Percentiles rank a stretch among this genome's conserved stretches.
Conservation (phyloP, 2,113 vertebrate species). For the Chionis minor region DNA sequence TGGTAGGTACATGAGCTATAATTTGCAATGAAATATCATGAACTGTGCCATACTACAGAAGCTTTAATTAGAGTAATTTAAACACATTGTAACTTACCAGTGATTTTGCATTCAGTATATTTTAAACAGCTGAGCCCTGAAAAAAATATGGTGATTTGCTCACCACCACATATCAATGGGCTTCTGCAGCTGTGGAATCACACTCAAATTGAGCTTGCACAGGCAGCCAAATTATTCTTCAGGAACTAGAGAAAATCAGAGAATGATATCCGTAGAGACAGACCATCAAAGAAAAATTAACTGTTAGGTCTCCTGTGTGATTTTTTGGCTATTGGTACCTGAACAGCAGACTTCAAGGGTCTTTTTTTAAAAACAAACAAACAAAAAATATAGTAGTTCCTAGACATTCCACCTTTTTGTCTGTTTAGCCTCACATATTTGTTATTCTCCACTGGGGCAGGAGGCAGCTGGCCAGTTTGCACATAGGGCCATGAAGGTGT, state of each 20-base stretch:
- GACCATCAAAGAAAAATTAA: not conserved
- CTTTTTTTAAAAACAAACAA: too few relatives aligned
- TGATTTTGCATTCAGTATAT: constrained; percentile 75
- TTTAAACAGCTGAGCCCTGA: constrained; percentile 76
- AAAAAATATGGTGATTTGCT: constrained; percentile 66
- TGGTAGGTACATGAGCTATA: constrained; percentile 61
- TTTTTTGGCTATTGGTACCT: not conserved
- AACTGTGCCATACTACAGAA: constrained; percentile 69
- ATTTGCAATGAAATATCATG: constrained; percentile 73
- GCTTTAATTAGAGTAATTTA: constrained; percentile 77
- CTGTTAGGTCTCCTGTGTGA: not conserved
- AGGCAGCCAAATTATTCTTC: constrained; percentile 60
- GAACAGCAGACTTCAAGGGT: not conserved
- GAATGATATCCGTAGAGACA: not conserved
- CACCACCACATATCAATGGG: constrained; percentile 63
- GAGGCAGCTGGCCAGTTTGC: not conserved
- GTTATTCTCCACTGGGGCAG: not conserved
- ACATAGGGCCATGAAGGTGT: not conserved
- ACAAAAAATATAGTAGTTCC: too few relatives aligned
- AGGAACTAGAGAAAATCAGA: constrained; percentile 45
- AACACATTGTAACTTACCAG: constrained; percentile 76
- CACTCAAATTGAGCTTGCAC: constrained; percentile 49
- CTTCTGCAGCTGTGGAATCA: constrained; percentile 69
- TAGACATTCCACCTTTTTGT: not conserved
- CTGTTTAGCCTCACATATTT: not conserved